Evolutionary conservation across 2,797 vertebrate species (phyloP).

Genomic region (Lutjanus argentimaculatus): DNA sequence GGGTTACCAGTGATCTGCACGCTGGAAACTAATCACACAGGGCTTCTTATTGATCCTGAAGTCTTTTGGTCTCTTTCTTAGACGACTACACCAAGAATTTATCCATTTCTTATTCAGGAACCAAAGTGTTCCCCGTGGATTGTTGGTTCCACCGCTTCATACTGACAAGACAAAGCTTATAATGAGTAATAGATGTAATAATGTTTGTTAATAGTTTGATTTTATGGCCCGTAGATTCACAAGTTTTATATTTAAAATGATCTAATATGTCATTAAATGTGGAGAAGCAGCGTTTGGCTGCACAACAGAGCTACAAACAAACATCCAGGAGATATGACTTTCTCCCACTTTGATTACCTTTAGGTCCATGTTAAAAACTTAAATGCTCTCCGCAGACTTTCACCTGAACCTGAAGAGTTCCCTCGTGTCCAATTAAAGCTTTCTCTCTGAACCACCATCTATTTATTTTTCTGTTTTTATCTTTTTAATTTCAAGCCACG

Average conservation of each 20-base stretch:
- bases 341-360: no score
- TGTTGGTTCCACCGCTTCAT: neutral
- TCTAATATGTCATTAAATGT: neutral
- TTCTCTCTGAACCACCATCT: no score
- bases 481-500: neutral
- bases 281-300: neutral
- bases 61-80: slow-evolving; percentile 10
- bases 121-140: neutral
- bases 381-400: no score
- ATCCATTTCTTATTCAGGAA: neutral
- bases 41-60: slow-evolving; percentile 15
- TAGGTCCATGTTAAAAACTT: neutral
- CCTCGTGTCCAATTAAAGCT: no score
- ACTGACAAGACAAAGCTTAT: neutral
- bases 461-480: no score
- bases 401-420: no score
- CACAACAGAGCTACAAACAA: neutral
- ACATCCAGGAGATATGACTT: neutral
- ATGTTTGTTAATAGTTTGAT: neutral
- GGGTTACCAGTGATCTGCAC: slow-evolving; percentile 35
- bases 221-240: neutral
- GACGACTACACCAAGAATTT: neutral
- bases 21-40: slow-evolving; percentile 43
- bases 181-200: neutral
- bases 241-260: neutral